Conservation (phyloP, 2,888 invertebrate species). For the Nomada goodeniana region DNA sequence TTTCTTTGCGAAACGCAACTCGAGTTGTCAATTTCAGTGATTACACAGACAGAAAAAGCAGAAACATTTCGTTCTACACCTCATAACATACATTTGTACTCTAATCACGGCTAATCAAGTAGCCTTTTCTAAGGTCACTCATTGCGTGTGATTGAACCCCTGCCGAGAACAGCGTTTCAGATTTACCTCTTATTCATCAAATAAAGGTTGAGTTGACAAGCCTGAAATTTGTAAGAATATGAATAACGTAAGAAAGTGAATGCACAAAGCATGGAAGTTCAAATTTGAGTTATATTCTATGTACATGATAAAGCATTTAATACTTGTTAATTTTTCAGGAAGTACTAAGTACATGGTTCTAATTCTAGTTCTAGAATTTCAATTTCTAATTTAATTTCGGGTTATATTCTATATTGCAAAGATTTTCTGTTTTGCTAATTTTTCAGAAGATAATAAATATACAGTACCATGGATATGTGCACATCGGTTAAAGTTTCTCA, state of each 20-base stretch:
- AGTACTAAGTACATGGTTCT: no score
- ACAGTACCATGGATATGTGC: no score
- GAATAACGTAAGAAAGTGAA: background rate
- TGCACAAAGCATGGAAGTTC: background rate
- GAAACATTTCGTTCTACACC: background rate
- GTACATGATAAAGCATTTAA: no score
- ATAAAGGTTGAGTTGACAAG: background rate
- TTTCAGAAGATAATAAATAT: no score
- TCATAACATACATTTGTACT: background rate
- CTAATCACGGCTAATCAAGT: constrained; percentile 31
- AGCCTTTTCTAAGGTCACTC: constrained; percentile 6
- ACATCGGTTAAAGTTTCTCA: no score
- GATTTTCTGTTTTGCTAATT: no score
- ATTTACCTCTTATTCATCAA: constrained; percentile 24
- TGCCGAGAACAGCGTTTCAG: constrained; percentile 5
- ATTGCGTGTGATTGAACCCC: constrained; percentile 28
- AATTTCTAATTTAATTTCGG: no score
- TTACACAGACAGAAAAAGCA: background rate
- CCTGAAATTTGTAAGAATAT: background rate
- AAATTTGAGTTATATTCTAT: no score
- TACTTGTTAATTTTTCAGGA: no score
- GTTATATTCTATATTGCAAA: no score
- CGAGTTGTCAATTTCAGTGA: background rate
- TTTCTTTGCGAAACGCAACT: background rate
- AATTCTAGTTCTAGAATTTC: no score